A percentile compares a stretch with the other conserved stretches of the same genome.
Evolutionary conservation across 2,113 vertebrate species (phyloP).

Genomic region (Thunnus maccoyii): DNA sequence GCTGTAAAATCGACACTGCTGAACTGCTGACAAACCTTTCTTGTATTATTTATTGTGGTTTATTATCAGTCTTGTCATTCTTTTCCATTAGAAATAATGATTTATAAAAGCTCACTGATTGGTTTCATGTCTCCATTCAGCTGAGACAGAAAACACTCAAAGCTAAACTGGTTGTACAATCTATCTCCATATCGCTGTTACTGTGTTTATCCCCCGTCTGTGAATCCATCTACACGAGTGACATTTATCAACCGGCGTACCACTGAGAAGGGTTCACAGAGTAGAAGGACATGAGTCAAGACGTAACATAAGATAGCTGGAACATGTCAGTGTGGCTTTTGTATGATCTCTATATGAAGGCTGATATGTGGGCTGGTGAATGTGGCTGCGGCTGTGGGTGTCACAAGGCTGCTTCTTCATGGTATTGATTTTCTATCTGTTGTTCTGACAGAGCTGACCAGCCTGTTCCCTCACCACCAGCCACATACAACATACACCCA

Average conservation of each 20-base stretch:
- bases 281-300: background rate
- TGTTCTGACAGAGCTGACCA: slow-evolving; percentile 43
- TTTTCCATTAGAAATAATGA: background rate
- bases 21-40: background rate
- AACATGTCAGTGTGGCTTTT: slow-evolving; percentile 1
- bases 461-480: background rate
- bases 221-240: slow-evolving; percentile 1
- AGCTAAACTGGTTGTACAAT: background rate
- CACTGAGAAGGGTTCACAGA: background rate
- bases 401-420: slow-evolving; percentile 47
- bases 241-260: slow-evolving; percentile 34
- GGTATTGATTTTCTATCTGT: slow-evolving; percentile 74
- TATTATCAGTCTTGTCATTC: background rate
- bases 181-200: background rate
- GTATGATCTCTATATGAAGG: slow-evolving; percentile 22
- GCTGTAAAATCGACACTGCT: background rate
- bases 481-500: background rate
- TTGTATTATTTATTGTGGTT: background rate
- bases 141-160: slow-evolving; percentile 2
- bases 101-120: background rate
- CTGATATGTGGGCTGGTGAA: slow-evolving; percentile 43
- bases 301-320: background rate
- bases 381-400: slow-evolving; percentile 13
- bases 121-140: background rate
- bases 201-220: background rate